Conservation (phyloP, 2,888 invertebrate species). For the Keiferia lycopersicella region DNA sequence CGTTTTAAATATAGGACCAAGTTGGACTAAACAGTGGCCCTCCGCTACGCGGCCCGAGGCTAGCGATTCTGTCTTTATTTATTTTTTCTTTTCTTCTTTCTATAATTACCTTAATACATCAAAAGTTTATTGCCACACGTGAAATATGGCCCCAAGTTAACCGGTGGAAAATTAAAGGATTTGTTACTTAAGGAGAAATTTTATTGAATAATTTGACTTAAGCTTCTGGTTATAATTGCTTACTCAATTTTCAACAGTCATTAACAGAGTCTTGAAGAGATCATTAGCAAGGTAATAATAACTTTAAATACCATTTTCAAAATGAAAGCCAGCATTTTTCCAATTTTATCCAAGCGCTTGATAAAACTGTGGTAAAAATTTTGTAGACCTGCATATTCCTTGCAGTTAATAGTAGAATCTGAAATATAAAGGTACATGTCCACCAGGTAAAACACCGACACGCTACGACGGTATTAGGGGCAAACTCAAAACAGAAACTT, state of each 20-base stretch:
- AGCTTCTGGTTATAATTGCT: constrained; percentile 29
- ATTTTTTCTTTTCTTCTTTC: constrained; percentile 59
- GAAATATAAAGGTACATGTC: background rate
- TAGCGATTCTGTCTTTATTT: constrained; percentile 61
- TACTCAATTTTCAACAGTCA: constrained; percentile 6
- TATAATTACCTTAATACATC: constrained; percentile 69
- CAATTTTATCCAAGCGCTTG: background rate
- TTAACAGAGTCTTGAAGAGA: constrained; percentile 1
- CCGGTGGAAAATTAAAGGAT: constrained; percentile 21
- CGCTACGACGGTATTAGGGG: too few species aligned
- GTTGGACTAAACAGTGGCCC: constrained; percentile 71
- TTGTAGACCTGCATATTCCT: too few species aligned
- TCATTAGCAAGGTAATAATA: constrained; percentile 3
- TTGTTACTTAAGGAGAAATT: constrained; percentile 14
- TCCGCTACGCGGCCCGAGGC: constrained; percentile 59
- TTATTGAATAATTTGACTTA: constrained; percentile 21
- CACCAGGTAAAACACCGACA: too few species aligned
- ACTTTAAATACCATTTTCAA: background rate
- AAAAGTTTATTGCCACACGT: constrained; percentile 56
- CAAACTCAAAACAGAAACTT: too few species aligned
- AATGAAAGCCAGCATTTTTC: background rate
- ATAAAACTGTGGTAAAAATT: background rate
- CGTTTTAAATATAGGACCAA: constrained; percentile 52
- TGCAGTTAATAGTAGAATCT: background rate
- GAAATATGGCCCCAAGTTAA: constrained; percentile 51